A percentile compares a stretch with the other conserved stretches of the same genome.
Conservation (phyloP, 2,113 vertebrate genomes). For the Nematolebias whitei region DNA sequence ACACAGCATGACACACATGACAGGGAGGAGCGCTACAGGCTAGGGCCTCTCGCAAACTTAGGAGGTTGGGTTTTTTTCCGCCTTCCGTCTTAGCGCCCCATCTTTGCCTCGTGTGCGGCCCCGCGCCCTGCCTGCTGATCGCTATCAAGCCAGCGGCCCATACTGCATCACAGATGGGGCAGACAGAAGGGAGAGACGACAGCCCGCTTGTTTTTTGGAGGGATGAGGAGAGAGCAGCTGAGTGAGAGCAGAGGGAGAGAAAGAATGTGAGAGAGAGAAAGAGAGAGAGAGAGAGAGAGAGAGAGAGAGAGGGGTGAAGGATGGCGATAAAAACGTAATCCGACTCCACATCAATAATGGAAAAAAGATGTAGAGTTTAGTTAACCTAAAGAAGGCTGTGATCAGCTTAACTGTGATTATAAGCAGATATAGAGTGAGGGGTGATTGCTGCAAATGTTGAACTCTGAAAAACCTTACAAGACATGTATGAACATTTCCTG, state of each 20-base stretch:
- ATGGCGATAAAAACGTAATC: conserved; percentile 42
- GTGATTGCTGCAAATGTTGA: neutral
- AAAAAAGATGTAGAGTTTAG: conserved; percentile 27
- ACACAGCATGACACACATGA: conserved; percentile 39
- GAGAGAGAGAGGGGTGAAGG: conserved; percentile 11
- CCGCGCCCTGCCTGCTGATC: conserved; percentile 54
- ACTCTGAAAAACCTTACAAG: neutral
- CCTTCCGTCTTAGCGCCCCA: conserved; percentile 51
- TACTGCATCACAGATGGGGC: conserved; percentile 80
- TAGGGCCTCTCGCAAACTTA: conserved; percentile 36
- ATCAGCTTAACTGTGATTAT: conserved; percentile 7
- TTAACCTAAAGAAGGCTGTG: conserved; percentile 27
- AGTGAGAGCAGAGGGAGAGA: conserved; percentile 64
- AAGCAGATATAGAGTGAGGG: conserved; percentile 6
- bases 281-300: too few species aligned
- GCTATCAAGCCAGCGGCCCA: conserved; percentile 74
- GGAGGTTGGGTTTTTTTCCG: conserved; percentile 32
- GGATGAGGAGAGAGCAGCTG: conserved; percentile 65
- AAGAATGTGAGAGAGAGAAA: conserved; percentile 25
- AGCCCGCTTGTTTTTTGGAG: conserved; percentile 77
- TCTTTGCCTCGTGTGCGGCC: conserved; percentile 34
- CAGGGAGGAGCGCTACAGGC: conserved; percentile 26
- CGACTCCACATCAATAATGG: conserved; percentile 36
- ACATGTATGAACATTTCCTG: conserved; percentile 12
- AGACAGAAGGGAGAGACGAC: conserved; percentile 79